A percentile compares a stretch with the other conserved stretches of the same genome.
Conservation (phyloP, 2,888 invertebrate genomes). For the Yponomeuta sedellus region DNA sequence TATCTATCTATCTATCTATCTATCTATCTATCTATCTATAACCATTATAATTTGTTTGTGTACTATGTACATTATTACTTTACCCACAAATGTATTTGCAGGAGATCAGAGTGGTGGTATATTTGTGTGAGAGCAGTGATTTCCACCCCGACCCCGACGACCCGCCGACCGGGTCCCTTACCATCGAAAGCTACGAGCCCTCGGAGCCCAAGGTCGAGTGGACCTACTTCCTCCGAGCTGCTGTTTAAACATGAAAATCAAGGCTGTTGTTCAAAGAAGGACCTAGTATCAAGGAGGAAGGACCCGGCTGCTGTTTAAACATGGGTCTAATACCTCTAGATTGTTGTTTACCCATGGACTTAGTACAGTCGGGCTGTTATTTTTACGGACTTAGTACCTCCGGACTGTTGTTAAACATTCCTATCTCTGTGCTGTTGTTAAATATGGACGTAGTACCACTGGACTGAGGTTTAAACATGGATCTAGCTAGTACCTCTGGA, state of each 20-base stretch:
- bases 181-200: constrained; percentile 51
- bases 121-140: constrained; percentile 25
- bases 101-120: constrained; percentile 51
- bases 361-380: too few species aligned
- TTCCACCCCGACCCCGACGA: constrained; percentile 27
- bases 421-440: too few species aligned
- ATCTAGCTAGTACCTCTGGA: too few species aligned
- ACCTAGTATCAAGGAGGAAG: too few species aligned
- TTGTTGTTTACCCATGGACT: constrained; percentile 29
- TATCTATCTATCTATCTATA: too few species aligned
- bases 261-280: too few species aligned
- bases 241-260: too few species aligned
- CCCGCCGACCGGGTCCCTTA: constrained; percentile 53
- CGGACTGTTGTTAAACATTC: too few species aligned
- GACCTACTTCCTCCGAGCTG: constrained; percentile 63
- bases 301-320: too few species aligned
- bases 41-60: too few species aligned
- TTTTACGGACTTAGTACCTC: too few species aligned
- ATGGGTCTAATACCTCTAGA: constrained; percentile 66
- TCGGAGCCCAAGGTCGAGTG: constrained; percentile 48
- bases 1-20: too few species aligned
- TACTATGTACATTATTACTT: background rate
- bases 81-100: constrained; percentile 25
- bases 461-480: constrained; percentile 38
- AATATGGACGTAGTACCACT: constrained; percentile 60